Evolutionary conservation across 2,888 invertebrate genomes (phyloP).

Genomic region (Latheticus oryzae): DNA sequence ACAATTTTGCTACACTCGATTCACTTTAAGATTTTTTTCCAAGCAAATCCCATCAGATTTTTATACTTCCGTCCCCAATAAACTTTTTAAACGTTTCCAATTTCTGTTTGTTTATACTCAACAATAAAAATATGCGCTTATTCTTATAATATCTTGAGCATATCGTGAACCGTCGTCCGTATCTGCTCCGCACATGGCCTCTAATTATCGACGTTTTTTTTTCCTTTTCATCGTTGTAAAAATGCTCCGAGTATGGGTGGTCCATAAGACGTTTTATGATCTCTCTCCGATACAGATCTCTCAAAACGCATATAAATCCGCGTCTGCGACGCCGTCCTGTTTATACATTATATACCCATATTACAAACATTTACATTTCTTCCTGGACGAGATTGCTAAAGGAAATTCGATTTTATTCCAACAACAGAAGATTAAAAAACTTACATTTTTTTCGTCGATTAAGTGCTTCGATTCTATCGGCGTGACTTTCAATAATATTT

Average conservation of each 20-base stretch:
- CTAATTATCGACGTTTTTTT: constrained; percentile 56
- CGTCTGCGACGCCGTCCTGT: constrained; percentile 42
- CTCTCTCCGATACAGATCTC: constrained; percentile 44
- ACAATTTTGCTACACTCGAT: too few relatives aligned
- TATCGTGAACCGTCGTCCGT: constrained; percentile 28
- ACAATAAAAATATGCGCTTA: too few relatives aligned
- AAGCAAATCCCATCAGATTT: too few relatives aligned
- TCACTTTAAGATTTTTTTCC: too few relatives aligned
- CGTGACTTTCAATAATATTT: constrained; percentile 49
- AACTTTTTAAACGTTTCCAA: too few relatives aligned
- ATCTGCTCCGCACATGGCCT: constrained; percentile 54
- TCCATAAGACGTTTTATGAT: constrained; percentile 43
- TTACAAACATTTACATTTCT: constrained; percentile 37
- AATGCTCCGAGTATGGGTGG: constrained; percentile 42
- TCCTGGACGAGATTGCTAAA: too few relatives aligned
- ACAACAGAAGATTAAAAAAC: neutral
- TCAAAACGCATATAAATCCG: constrained; percentile 41
- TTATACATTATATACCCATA: constrained; percentile 35
- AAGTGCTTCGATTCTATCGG: constrained; percentile 43
- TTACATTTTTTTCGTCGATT: constrained; percentile 20
- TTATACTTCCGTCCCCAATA: too few relatives aligned
- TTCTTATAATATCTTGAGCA: constrained; percentile 29
- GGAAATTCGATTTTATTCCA: too few relatives aligned
- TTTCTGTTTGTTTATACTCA: too few relatives aligned
- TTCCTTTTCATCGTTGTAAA: constrained; percentile 39